Percentiles rank a stretch among this genome's conserved stretches.
Conservation (phyloP, 2,113 vertebrate species). For the Pycnonotus jocosus region DNA sequence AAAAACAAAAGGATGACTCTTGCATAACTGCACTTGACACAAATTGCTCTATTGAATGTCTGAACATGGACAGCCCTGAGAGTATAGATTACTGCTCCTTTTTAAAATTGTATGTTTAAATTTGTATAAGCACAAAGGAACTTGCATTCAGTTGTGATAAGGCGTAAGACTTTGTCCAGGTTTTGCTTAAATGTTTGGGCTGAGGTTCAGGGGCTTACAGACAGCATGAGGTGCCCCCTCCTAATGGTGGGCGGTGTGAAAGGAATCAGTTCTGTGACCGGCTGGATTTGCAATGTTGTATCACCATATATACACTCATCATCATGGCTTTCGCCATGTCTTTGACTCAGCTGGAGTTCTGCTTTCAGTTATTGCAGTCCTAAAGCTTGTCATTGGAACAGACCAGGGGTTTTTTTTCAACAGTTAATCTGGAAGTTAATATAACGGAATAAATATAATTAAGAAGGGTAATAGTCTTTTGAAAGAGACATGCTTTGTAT, state of each 20-base stretch:
- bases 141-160: not conserved
- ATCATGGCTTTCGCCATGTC: not conserved
- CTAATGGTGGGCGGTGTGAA: not conserved
- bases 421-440: not conserved
- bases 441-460: not conserved
- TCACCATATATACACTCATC: not conserved
- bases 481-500: not conserved
- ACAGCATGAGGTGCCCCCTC: not conserved
- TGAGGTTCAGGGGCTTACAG: not conserved
- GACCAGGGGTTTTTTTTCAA: not conserved
- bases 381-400: not conserved
- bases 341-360: not conserved
- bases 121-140: not conserved
- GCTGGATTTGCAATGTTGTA: fast-evolving
- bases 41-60: not conserved
- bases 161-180: not conserved
- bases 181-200: not conserved
- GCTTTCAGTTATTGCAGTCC: not conserved
- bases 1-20: not conserved
- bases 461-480: not conserved
- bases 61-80: not conserved
- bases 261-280: not conserved
- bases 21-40: not conserved
- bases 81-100: not conserved
- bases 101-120: not conserved